Conservation (phyloP, 2,888 invertebrate species). For the Drosophila paranaensis region DNA sequence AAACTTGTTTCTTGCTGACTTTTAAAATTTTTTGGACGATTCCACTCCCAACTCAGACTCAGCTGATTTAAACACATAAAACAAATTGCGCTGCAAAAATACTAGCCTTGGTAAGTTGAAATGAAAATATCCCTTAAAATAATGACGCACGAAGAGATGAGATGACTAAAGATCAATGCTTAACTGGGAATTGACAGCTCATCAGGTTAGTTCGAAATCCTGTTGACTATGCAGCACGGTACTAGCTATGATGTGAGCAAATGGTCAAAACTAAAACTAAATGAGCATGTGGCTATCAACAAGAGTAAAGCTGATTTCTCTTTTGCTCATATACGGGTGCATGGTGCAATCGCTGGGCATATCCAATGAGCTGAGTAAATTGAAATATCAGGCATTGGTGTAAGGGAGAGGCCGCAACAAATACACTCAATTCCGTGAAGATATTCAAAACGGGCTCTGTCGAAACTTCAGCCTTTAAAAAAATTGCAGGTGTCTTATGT, state of each 20-base stretch:
- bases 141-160: neutral
- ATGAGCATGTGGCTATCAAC: constrained; percentile 20
- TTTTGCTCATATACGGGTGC: constrained; percentile 67
- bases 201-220: constrained; percentile 15
- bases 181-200: neutral
- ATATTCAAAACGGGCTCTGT: constrained; percentile 6
- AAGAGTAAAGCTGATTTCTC: constrained; percentile 64
- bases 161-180: neutral
- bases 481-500: constrained; percentile 8
- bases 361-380: constrained; percentile 41
- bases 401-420: constrained; percentile 25
- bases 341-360: constrained; percentile 73
- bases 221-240: constrained; percentile 16
- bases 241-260: constrained; percentile 17
- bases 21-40: neutral
- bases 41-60: neutral
- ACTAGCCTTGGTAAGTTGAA: neutral
- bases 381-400: neutral
- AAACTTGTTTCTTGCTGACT: neutral
- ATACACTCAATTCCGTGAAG: constrained; percentile 3
- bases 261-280: constrained; percentile 28
- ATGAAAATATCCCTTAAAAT: neutral
- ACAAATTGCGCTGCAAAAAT: neutral
- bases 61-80: neutral
- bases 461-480: constrained; percentile 1